These are phyloP conservation scores for Panagrolaimus sp. DNA, from an alignment of 1,140 invertebrate species.

Conservation along the genomic window DNA sequence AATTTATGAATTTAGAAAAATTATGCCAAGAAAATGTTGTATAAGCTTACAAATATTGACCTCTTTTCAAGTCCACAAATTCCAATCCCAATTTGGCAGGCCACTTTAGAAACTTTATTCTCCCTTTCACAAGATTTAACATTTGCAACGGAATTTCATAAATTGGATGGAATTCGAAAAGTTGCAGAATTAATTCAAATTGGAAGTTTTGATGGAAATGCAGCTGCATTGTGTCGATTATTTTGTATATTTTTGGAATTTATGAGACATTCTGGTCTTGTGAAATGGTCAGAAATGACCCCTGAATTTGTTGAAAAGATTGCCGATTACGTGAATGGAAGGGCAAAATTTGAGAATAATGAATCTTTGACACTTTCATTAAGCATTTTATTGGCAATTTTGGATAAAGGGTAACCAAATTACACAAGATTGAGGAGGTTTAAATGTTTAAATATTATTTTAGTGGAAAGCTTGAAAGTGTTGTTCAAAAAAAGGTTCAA, in stretches of 20 bases:
- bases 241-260: constrained; percentile 9
- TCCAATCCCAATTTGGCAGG: background rate
- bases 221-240: background rate
- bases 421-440: background rate
- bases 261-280: background rate
- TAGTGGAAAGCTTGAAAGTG: background rate
- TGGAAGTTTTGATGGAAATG: background rate
- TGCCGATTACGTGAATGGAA: background rate
- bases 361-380: background rate
- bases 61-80: too few species aligned
- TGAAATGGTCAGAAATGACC: background rate
- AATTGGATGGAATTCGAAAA: background rate
- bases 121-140: background rate
- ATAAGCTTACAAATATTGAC: background rate
- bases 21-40: background rate
- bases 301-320: constrained; percentile 7
- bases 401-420: background rate
- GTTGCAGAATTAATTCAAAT: background rate
- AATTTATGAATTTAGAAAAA: background rate
- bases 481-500: constrained; percentile 2
- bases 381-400: background rate
- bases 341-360: constrained; percentile 6
- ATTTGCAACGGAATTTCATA: constrained; percentile 1
- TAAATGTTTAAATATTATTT: background rate
- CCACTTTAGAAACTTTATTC: background rate